phyloP scores from a whole-genome alignment of 2,888 invertebrate genomes.

The Drosophila longiperda region DNA sequence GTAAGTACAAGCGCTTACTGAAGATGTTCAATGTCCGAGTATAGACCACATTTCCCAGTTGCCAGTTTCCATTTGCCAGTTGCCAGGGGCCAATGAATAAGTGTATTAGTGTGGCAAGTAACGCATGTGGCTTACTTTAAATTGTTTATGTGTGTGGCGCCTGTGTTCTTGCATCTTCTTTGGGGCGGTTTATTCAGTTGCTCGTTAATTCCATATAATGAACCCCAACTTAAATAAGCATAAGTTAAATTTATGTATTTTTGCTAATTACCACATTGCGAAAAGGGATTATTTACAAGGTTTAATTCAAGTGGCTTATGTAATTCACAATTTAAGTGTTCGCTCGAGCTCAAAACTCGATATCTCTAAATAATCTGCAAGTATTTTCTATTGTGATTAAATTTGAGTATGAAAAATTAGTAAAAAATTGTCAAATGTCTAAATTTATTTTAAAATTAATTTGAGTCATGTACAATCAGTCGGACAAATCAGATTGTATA shows the following conservation, averaged over 20 bases:
- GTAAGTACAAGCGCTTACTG: constrained; percentile 34
- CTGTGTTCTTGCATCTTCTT: background rate
- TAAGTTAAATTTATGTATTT: background rate
- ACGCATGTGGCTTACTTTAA: constrained; percentile 20
- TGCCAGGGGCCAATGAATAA: background rate
- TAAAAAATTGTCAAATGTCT: background rate
- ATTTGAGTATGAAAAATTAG: background rate
- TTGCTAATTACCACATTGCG: background rate
- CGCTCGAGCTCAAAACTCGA: background rate
- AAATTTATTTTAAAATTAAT: background rate
- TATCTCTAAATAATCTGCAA: background rate
- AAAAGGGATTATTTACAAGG: background rate
- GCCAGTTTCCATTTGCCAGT: background rate
- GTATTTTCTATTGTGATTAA: no score
- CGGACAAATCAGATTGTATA: background rate
- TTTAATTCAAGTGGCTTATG: background rate
- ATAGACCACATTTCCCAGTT: background rate
- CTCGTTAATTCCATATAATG: constrained; percentile 13
- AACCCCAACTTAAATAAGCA: background rate
- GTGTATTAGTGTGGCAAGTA: constrained; percentile 17
- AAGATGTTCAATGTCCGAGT: constrained; percentile 9
- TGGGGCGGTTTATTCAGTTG: background rate
- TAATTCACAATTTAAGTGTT: background rate
- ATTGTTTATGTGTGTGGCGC: constrained; percentile 9
- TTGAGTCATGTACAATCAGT: background rate